Conservation (phyloP, 2,113 vertebrate species). For the Arizona elegans region DNA sequence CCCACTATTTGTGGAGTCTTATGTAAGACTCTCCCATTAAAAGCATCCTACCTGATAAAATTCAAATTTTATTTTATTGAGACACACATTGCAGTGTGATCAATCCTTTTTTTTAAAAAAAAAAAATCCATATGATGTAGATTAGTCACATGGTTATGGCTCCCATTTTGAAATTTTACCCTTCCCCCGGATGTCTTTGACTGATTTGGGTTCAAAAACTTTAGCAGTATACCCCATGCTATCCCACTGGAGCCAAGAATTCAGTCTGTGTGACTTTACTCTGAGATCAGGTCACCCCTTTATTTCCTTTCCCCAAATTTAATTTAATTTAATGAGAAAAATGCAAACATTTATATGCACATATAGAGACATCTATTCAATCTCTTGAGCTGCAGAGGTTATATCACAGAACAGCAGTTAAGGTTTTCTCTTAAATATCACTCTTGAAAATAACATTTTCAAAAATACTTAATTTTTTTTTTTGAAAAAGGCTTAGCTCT, state of each 20-base stretch:
- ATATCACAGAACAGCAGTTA: not conserved
- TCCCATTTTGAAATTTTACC: not conserved
- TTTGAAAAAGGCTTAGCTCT: not conserved
- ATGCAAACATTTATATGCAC: not conserved
- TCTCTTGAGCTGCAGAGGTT: not conserved
- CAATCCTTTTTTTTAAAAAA: no score
- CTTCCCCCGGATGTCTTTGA: not conserved
- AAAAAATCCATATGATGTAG: not conserved
- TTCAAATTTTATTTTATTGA: no score
- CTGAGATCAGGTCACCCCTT: not conserved
- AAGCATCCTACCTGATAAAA: no score
- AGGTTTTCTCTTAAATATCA: not conserved
- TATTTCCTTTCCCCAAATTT: not conserved
- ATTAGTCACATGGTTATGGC: not conserved
- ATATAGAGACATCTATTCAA: not conserved
- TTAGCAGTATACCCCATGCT: not conserved
- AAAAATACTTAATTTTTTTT: no score
- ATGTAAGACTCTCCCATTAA: no score
- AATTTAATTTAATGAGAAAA: not conserved
- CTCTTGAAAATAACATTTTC: not conserved
- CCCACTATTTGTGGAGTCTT: no score
- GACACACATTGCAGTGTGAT: no score
- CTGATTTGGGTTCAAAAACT: not conserved
- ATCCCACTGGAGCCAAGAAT: not conserved
- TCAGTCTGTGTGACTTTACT: not conserved